Base-by-base conservation (phyloP, 2,888 invertebrate species). In the Nebria brevicollis region DNA sequence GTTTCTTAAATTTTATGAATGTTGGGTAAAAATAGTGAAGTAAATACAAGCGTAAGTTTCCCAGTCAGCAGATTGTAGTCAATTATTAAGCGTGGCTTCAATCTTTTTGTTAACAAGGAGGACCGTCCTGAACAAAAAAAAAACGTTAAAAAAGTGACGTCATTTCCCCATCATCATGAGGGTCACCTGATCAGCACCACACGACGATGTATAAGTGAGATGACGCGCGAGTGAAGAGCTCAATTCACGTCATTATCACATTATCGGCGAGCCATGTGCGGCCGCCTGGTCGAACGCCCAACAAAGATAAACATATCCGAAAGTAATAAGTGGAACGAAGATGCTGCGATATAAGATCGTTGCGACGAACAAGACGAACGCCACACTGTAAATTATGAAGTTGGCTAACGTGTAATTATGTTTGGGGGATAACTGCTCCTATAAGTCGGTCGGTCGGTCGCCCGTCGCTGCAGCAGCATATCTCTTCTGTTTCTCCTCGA, bases 191-290 rank as follows among this genome's bases (percentile, higher is more conserved):
- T 15, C 41, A 73, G 73, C 41, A 42, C 42, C 73, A 73, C 34
- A 70, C 34, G 26, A 70, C 20, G 25, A 70, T 34, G 70, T 70
- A 25, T 70, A 70, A 80, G 72, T 13, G 34, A 72, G 42, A 20
- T 25, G 72, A 64, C 25, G 66, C 72, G 64, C 42, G 75, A 80
- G 25, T 15, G 68, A 75, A 80, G 75, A 80, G 80, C 73, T 80
- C 80, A 80, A 80, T 80, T 80, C 80, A 75, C 80, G 80, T 80
- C 80, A 80, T 80, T 80, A 80, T 80, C 80, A 80, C 80, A 80
- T 80, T 80, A 80, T 80, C 80, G 80, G 75, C 80, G 75, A 75
- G 70, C 70, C 80, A 75, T 80, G 80, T 80, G 80, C 75, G 80
- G 80, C 80, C 80, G 41, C 43, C 73, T 41, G 42, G 41, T 15